Evolutionary conservation across 2,888 invertebrate genomes (phyloP).

Genomic region (Anoplius nigerrimus): DNA sequence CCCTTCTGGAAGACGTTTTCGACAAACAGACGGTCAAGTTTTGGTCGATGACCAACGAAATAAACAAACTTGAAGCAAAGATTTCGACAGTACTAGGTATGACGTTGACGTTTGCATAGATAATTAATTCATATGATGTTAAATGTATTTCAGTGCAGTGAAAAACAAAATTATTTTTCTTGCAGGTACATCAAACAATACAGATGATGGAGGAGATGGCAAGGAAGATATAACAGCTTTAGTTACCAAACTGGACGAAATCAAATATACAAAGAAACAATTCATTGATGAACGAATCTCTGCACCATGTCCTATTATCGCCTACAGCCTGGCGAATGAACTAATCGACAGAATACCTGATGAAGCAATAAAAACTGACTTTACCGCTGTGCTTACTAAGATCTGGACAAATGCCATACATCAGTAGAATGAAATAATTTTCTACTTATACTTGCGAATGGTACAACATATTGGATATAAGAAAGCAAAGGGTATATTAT

Average conservation of each 20-base stretch:
- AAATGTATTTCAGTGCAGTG: neutral
- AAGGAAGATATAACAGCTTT: slow-evolving; percentile 36
- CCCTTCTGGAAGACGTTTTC: slow-evolving; percentile 57
- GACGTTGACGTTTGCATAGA: no score
- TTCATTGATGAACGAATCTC: slow-evolving; percentile 58
- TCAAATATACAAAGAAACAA: slow-evolving; percentile 56
- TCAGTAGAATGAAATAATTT: slow-evolving; percentile 4
- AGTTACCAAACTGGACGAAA: slow-evolving; percentile 52
- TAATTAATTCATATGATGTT: slow-evolving; percentile 8
- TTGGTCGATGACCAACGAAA: slow-evolving; percentile 55
- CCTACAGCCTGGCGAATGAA: slow-evolving; percentile 56
- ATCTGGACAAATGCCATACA: slow-evolving; percentile 53
- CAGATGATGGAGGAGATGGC: slow-evolving; percentile 21
- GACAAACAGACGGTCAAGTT: slow-evolving; percentile 55
- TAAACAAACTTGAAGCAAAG: slow-evolving; percentile 58
- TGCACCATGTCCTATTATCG: slow-evolving; percentile 65
- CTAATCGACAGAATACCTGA: slow-evolving; percentile 47
- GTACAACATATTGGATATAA: no score
- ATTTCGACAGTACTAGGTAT: slow-evolving; percentile 54
- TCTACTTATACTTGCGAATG: neutral
- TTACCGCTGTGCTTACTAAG: slow-evolving; percentile 36
- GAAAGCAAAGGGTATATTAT: no score
- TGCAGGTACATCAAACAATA: slow-evolving; percentile 26
- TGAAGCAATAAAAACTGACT: slow-evolving; percentile 41
- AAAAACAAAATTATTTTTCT: neutral